Conservation (phyloP, 2,797 vertebrate genomes). For the Carapus acus region DNA sequence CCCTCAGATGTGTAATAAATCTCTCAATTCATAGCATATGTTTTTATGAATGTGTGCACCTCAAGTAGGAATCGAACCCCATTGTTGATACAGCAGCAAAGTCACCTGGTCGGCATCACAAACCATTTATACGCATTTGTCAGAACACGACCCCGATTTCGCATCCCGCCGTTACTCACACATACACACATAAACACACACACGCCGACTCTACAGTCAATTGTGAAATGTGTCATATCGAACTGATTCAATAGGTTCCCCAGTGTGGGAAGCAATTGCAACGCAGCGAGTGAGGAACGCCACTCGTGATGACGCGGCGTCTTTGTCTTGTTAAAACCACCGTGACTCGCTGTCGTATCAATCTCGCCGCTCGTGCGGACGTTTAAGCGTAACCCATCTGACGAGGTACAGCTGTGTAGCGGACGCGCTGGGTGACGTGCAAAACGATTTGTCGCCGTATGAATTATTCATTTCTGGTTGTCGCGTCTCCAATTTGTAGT, state of each 20-base stretch:
- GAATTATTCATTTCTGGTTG: slow-evolving; percentile 67
- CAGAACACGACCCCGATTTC: background rate
- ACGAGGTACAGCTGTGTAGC: slow-evolving; percentile 39
- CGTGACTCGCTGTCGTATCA: slow-evolving; percentile 51
- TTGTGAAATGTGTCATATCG: slow-evolving; percentile 9
- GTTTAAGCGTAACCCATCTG: slow-evolving; percentile 41
- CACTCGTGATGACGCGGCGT: slow-evolving; percentile 20
- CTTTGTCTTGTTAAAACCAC: slow-evolving; percentile 41
- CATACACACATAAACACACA: background rate
- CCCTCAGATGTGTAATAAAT: no score
- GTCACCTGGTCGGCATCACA: background rate
- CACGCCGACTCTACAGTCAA: no score
- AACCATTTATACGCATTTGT: background rate
- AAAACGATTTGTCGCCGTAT: slow-evolving; percentile 58
- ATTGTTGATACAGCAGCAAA: background rate
- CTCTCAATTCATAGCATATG: no score
- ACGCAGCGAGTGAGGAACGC: slow-evolving; percentile 24
- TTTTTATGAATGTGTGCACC: no score
- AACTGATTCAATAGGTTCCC: slow-evolving; percentile 9
- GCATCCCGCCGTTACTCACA: background rate
- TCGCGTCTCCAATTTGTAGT: slow-evolving; percentile 62
- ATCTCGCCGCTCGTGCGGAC: slow-evolving; percentile 34
- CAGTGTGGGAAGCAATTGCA: slow-evolving; percentile 23
- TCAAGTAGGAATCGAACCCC: no score
- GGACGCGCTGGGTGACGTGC: slow-evolving; percentile 61